Evolutionary conservation across 2,113 vertebrate genomes (phyloP).

Genomic region (Nothobranchius furzeri): DNA sequence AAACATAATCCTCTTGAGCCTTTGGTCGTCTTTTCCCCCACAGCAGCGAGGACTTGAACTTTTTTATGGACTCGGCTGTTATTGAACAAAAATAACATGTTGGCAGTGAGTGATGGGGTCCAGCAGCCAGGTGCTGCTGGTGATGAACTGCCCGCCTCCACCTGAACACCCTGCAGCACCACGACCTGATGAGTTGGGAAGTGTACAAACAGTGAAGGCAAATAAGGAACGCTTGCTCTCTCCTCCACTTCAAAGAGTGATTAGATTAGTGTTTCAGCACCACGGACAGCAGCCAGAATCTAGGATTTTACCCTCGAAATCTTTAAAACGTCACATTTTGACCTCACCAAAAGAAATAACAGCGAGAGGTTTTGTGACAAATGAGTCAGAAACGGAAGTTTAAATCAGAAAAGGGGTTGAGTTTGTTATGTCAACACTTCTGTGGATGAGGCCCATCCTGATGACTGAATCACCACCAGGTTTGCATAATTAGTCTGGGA

Average conservation of each 20-base stretch:
- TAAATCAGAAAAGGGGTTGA: no score
- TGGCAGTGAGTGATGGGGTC: background rate
- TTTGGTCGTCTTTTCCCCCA: background rate
- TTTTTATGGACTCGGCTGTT: background rate
- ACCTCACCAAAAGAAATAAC: background rate
- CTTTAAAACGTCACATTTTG: background rate
- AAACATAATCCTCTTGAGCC: conserved; percentile 7
- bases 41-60: background rate
- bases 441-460: background rate
- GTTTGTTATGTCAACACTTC: background rate
- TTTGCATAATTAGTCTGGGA: background rate
- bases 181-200: conserved; percentile 9
- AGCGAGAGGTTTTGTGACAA: no score
- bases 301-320: background rate
- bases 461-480: background rate
- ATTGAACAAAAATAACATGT: background rate
- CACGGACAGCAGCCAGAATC: conserved; percentile 39
- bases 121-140: background rate
- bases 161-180: conserved; percentile 5
- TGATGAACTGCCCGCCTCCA: conserved; percentile 22
- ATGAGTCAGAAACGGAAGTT: no score
- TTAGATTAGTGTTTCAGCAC: conserved; percentile 40
- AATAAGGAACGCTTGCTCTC: background rate
- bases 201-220: conserved; percentile 1
- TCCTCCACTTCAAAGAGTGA: background rate